A percentile compares a stretch with the other conserved stretches of the same genome.
These are phyloP conservation scores for Etheostoma cragini DNA, from an alignment of 2,113 vertebrate genomes.

Conservation along the genomic window DNA sequence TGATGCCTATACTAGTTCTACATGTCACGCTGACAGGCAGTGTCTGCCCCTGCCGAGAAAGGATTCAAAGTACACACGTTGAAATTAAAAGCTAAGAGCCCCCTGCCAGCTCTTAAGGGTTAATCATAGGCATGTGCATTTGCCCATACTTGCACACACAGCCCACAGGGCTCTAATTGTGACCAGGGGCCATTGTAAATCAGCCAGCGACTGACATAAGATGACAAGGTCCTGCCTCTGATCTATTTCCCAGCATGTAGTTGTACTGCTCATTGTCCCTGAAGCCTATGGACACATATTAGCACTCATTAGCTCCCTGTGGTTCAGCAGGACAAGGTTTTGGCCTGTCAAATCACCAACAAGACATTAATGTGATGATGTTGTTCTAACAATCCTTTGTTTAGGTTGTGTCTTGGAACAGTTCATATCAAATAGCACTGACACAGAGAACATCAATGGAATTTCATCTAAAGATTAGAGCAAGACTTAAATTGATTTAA, in stretches of 20 bases:
- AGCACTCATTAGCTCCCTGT: conserved; percentile 73
- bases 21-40: conserved; percentile 35
- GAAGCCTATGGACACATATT: conserved; percentile 70
- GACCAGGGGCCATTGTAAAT: conserved; percentile 63
- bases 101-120: conserved; percentile 53
- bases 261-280: conserved; percentile 57
- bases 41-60: conserved; percentile 20
- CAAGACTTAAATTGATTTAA: not conserved
- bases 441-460: not conserved
- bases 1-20: not conserved
- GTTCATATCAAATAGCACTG: not conserved
- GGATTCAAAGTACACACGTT: conserved; percentile 38
- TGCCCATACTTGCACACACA: conserved; percentile 50
- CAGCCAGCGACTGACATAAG: conserved; percentile 65
- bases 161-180: conserved; percentile 58
- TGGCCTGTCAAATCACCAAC: conserved; percentile 46
- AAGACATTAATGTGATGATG: conserved; percentile 37
- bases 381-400: not conserved
- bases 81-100: conserved; percentile 51
- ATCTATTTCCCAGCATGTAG: conserved; percentile 66
- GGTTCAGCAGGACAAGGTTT: conserved; percentile 42
- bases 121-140: conserved; percentile 63
- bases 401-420: not conserved
- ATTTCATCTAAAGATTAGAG: not conserved
- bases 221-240: conserved; percentile 61